Evolutionary conservation across 2,113 vertebrate genomes (phyloP), one percentile per base, ranked within the genome.

Genomic region (Elanoides forficatus): DNA sequence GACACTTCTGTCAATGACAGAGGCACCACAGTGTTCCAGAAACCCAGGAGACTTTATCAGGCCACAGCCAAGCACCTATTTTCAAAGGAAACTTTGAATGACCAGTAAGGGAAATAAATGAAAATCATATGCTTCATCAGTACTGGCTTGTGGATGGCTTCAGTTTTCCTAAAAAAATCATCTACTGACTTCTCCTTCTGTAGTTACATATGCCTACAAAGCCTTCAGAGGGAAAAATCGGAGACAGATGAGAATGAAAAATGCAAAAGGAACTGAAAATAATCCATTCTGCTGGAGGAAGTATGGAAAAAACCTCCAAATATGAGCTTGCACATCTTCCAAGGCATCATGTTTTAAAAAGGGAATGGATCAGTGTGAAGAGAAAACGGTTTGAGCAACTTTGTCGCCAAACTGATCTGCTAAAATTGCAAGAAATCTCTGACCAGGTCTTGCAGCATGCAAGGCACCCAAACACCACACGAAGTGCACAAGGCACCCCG

Each of bases 231-330:
- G 34, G 40, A 76, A 85, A 87, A 80, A 47, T 25, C 13, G 3
- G 60, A 93, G 76, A 86, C 22, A 42, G 55, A 60, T 43, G 4
- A 83, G 75, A 92, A 93, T 63, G 62, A 87, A 96, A 88, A 92
- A 91, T 89, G 52, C 27, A 85, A 91, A 82, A 81, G 30, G 32
- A 88, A 75, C 52, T 56, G n/a, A 94, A 96, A 96, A 82, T 53
- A 93, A 75, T 67, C 48, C 18, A 9, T 75, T 94, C 36, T 59
- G 15, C 62, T 67, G 26, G 40, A 89, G 43, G 68, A 86, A 87
- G 38, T 43, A 62, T 15, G 59, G 25, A 76, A 87, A 88, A 88
- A n/a, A 43, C 30, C 36, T 89, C 29, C 55, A 72, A 85, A 90
- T 58, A 75, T 3, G 6, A 95, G 21, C 43, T 67, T 78, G 26